These are phyloP conservation scores for Petroica traversi DNA, from an alignment of 2,113 vertebrate genomes.

Conservation along the genomic window DNA sequence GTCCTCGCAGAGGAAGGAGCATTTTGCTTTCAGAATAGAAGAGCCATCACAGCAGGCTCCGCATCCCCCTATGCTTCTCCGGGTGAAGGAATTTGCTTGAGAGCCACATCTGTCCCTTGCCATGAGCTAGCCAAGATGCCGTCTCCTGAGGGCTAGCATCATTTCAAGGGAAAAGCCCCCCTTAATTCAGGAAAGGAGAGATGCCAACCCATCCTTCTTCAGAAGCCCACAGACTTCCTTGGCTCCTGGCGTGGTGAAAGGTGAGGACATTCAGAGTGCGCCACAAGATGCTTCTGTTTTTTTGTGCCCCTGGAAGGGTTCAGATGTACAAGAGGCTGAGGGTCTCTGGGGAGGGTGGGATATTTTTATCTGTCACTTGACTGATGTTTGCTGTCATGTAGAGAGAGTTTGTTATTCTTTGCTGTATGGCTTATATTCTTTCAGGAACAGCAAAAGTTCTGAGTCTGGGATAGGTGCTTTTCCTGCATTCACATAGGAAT, in stretches of 20 bases:
- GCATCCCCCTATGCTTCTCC: neutral
- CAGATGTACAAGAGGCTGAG: conserved; percentile 4
- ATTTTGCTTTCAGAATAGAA: neutral
- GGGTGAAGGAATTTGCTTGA: neutral
- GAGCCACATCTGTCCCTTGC: neutral
- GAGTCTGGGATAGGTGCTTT: conserved; percentile 65
- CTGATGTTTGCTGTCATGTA: conserved; percentile 52
- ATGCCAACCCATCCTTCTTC: neutral
- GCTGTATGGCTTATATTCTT: conserved; percentile 54
- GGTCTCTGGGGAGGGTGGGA: conserved; percentile 18
- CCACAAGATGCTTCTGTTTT: neutral
- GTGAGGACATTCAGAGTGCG: neutral
- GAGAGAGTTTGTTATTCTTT: conserved; percentile 67
- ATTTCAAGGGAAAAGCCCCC: neutral
- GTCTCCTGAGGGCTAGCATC: neutral
- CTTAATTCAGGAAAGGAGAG: neutral
- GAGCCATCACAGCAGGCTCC: neutral
- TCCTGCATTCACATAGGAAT: conserved; percentile 50
- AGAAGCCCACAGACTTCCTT: neutral
- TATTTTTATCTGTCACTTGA: conserved; percentile 63
- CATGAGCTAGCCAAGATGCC: neutral
- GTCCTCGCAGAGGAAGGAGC: neutral
- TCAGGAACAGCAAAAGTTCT: conserved; percentile 13
- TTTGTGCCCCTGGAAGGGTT: neutral
- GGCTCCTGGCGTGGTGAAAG: neutral